phyloP scores from a whole-genome alignment of 2,888 invertebrate species.

The Oligia latruncula region DNA sequence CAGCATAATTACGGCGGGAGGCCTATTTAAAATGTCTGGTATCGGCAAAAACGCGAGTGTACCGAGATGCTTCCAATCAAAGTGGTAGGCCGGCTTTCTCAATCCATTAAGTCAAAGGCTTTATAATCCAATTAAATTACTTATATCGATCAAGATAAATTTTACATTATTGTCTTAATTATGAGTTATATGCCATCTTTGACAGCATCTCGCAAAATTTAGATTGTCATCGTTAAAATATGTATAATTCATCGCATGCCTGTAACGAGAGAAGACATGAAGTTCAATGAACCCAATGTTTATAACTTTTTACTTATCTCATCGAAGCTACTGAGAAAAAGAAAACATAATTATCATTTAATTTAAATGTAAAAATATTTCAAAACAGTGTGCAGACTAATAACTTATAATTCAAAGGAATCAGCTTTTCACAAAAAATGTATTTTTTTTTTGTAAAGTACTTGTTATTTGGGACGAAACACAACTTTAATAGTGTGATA shows the following conservation, averaged over 20 bases:
- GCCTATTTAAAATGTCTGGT: constrained; percentile 76
- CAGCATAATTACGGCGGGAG: constrained; percentile 80
- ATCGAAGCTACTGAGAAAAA: neutral
- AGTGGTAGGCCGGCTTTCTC: constrained; percentile 68
- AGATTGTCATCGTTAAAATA: constrained; percentile 54
- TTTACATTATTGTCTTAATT: constrained; percentile 77
- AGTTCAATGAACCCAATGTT: constrained; percentile 6
- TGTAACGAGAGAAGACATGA: constrained; percentile 19
- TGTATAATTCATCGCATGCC: constrained; percentile 14
- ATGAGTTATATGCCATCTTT: constrained; percentile 73
- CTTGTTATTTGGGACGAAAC: no score
- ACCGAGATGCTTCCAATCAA: constrained; percentile 70
- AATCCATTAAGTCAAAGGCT: constrained; percentile 78
- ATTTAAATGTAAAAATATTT: neutral
- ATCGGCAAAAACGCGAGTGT: constrained; percentile 71
- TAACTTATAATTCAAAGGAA: no score
- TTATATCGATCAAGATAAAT: constrained; percentile 73
- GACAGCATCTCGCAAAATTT: constrained; percentile 63
- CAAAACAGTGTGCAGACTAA: neutral
- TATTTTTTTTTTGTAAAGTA: no score
- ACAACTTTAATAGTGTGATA: no score
- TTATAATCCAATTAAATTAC: constrained; percentile 82
- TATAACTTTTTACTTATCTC: neutral
- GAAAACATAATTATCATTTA: neutral
- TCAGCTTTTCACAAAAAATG: no score